These are phyloP conservation scores for Peromyscus aztecus DNA, from an alignment of 2,797 vertebrate genomes.

Conservation along the genomic window DNA sequence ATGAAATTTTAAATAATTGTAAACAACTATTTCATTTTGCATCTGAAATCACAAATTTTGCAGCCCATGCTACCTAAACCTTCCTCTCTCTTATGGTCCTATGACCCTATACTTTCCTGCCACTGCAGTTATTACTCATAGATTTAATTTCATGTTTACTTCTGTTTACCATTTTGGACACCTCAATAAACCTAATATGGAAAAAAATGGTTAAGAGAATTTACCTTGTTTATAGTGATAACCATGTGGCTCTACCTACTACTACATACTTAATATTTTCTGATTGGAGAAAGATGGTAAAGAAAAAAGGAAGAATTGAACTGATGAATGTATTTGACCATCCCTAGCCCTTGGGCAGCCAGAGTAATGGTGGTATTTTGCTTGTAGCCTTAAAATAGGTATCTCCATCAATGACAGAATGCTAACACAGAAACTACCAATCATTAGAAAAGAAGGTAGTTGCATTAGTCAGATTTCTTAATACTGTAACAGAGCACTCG, in stretches of 20 bases:
- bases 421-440: background rate
- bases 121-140: background rate
- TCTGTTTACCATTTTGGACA: background rate
- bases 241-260: background rate
- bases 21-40: background rate
- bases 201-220: background rate
- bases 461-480: background rate
- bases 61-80: background rate
- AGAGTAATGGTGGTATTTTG: background rate
- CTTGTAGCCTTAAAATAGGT: background rate
- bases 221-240: background rate
- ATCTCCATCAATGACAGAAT: background rate
- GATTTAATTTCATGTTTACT: background rate
- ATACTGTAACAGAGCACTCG: background rate
- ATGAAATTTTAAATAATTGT: constrained; percentile 3
- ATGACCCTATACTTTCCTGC: background rate
- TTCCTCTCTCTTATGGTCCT: background rate
- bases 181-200: background rate
- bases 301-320: background rate
- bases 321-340: background rate
- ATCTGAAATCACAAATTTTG: background rate
- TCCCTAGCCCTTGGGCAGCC: background rate
- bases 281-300: background rate
- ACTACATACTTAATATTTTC: background rate
- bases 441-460: background rate